Evolutionary conservation across 2,888 invertebrate genomes (phyloP).

Genomic region (Rutpela maculata): DNA sequence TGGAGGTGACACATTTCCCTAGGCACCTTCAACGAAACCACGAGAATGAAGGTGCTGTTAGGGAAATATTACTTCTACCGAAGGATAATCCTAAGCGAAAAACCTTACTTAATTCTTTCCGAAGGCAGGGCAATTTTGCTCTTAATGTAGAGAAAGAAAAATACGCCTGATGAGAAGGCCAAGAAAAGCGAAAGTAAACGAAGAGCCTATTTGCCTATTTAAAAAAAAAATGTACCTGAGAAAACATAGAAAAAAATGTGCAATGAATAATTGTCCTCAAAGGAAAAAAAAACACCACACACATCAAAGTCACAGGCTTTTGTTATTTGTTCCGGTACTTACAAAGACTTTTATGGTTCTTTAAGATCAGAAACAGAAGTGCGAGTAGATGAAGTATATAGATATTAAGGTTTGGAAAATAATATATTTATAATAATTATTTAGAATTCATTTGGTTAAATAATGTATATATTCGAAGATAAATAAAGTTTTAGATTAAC

Average conservation of each 20-base stretch:
- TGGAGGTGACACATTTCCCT: conserved; percentile 31
- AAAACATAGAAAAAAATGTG: conserved; percentile 22
- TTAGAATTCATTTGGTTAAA: too few species aligned
- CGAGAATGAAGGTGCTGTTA: conserved; percentile 29
- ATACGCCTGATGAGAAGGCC: conserved; percentile 26
- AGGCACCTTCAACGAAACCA: conserved; percentile 23
- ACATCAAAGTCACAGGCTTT: conserved; percentile 13
- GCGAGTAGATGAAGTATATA: conserved; percentile 46
- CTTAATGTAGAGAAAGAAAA: not conserved
- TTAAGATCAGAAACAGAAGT: conserved; percentile 42
- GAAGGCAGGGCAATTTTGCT: conserved; percentile 38
- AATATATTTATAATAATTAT: too few species aligned
- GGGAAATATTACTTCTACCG: conserved; percentile 5
- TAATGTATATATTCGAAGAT: too few species aligned
- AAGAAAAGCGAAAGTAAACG: not conserved
- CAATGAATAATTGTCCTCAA: not conserved
- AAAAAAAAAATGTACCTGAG: conserved; percentile 12
- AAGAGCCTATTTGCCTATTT: conserved; percentile 13
- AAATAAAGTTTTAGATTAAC: too few species aligned
- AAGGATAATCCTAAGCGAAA: conserved; percentile 23
- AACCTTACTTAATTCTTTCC: conserved; percentile 28
- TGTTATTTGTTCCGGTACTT: conserved; percentile 23
- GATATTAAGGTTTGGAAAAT: conserved; percentile 49
- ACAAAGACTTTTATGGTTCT: conserved; percentile 25
- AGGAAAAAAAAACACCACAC: conserved; percentile 15